phyloP scores from a whole-genome alignment of 2,113 vertebrate species.

The Halcyon senegalensis region DNA sequence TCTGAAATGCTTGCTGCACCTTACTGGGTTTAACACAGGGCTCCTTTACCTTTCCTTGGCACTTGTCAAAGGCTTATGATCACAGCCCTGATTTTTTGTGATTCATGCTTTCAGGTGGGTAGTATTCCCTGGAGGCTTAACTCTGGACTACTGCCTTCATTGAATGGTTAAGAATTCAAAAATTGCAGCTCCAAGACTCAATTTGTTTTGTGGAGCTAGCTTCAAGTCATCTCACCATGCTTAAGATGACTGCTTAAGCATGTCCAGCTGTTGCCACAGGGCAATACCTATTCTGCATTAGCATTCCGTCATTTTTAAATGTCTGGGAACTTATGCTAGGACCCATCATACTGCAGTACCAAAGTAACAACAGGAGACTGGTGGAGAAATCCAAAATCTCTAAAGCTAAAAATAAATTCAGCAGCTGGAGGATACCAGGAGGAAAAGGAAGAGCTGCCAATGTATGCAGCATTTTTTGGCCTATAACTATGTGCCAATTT shows the following conservation, averaged over 20 bases:
- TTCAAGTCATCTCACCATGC: not conserved
- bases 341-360: not conserved
- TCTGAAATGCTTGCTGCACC: not conserved
- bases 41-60: not conserved
- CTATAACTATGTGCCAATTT: conserved; percentile 29
- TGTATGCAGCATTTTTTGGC: conserved; percentile 4
- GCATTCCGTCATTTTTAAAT: not conserved
- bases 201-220: not conserved
- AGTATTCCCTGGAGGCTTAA: not conserved
- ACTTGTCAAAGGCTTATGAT: not conserved
- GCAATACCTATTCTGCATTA: not conserved
- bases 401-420: conserved; percentile 32
- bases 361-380: not conserved
- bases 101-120: not conserved
- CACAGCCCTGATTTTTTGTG: not conserved
- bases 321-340: not conserved
- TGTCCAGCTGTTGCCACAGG: not conserved
- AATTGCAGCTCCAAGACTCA: not conserved
- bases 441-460: conserved; percentile 35
- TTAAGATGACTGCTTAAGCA: not conserved
- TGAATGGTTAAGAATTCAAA: not conserved
- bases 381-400: not conserved
- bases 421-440: not conserved
- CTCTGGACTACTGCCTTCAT: not conserved
- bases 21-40: not conserved